Conservation (phyloP, 2,113 vertebrate species). For the Maccullochella peelii region DNA sequence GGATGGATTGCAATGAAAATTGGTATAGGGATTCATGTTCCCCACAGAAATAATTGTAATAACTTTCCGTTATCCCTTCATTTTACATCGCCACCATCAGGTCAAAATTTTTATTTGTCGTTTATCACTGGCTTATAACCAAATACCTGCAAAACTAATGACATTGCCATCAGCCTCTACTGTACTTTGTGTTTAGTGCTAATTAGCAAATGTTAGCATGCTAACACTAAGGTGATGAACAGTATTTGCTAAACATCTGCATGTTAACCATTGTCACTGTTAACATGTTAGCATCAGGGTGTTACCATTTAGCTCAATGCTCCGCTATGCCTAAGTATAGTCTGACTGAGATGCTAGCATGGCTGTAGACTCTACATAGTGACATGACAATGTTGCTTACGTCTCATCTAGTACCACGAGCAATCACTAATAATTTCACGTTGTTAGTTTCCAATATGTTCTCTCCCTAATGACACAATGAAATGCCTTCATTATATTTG, state of each 20-base stretch:
- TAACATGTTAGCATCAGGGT: not conserved
- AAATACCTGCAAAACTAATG: not conserved
- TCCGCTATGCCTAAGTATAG: too few relatives aligned
- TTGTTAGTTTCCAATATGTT: not conserved
- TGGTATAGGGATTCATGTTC: not conserved
- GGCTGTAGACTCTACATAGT: not conserved
- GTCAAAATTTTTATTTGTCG: not conserved
- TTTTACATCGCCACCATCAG: not conserved
- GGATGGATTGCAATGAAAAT: too few relatives aligned
- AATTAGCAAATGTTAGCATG: too few relatives aligned
- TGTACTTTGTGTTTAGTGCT: too few relatives aligned
- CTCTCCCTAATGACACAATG: conserved; percentile 5
- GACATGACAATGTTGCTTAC: not conserved
- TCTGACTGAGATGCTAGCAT: not conserved
- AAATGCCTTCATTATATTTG: conserved; percentile 30
- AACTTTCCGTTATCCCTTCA: not conserved
- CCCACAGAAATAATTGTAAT: not conserved
- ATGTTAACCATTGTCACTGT: too few relatives aligned
- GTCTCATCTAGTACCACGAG: not conserved
- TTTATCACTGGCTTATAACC: not conserved
- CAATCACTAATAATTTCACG: not conserved
- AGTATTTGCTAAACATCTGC: too few relatives aligned
- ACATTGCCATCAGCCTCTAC: too few relatives aligned
- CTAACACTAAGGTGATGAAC: too few relatives aligned
- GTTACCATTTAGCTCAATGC: too few relatives aligned